These are phyloP conservation scores for Amblyteles armatorius DNA, from an alignment of 2,888 invertebrate species.

Conservation along the genomic window DNA sequence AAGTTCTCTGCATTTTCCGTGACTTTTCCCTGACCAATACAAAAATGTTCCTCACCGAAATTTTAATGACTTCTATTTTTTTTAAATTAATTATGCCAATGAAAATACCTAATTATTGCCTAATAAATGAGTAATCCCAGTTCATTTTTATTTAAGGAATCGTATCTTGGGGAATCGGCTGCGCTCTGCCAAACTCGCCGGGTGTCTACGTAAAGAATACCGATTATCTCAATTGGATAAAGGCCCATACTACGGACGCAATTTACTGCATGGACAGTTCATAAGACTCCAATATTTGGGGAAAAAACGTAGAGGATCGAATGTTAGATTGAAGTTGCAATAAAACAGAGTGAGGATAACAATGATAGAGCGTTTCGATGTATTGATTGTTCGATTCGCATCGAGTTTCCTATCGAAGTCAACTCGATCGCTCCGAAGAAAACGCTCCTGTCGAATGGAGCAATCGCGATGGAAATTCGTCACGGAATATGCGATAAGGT, in stretches of 20 bases:
- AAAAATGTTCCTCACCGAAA: too few species aligned
- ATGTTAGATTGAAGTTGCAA: neutral
- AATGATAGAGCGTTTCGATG: conserved; percentile 9
- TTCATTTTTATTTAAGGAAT: conserved; percentile 85
- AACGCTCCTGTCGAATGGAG: neutral
- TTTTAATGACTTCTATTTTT: too few species aligned
- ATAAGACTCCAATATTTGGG: neutral
- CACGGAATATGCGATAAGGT: neutral
- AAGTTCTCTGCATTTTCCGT: neutral
- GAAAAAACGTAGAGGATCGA: neutral
- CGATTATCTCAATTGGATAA: conserved; percentile 81
- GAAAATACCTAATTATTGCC: too few species aligned
- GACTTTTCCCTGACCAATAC: too few species aligned
- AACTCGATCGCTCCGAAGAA: neutral
- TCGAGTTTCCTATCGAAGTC: neutral
- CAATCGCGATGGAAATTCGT: neutral
- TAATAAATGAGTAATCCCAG: neutral
- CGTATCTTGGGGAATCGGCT: conserved; percentile 89
- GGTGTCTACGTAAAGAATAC: conserved; percentile 82
- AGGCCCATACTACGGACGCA: conserved; percentile 77
- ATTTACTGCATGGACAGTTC: conserved; percentile 75
- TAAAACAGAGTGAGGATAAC: conserved; percentile 3
- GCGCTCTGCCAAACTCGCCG: conserved; percentile 87
- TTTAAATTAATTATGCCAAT: too few species aligned
- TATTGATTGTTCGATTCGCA: neutral